A percentile compares a stretch with the other conserved stretches of the same genome.
phyloP scores from a whole-genome alignment of 2,113 vertebrate genomes.

The Semicossyphus pulcher region DNA sequence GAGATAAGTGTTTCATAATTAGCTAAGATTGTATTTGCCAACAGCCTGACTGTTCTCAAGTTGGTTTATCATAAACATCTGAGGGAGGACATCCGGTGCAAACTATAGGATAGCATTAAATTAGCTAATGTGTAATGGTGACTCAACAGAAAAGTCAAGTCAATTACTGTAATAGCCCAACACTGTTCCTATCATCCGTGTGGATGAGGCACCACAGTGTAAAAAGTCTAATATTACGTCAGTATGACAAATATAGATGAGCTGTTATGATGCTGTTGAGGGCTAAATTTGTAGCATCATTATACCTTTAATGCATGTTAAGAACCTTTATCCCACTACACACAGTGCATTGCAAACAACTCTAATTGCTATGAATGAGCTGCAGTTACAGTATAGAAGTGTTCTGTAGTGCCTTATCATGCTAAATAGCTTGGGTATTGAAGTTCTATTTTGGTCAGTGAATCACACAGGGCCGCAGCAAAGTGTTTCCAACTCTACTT shows the following conservation, averaged over 20 bases:
- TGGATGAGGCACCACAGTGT: too few relatives aligned
- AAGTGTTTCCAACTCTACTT: constrained; percentile 35
- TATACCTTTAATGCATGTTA: constrained; percentile 6
- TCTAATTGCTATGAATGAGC: not conserved
- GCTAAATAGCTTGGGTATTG: not conserved
- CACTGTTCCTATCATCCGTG: too few relatives aligned
- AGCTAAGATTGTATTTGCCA: too few relatives aligned
- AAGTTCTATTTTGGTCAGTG: constrained; percentile 26
- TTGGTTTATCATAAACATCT: not conserved
- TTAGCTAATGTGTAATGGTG: not conserved
- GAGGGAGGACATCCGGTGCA: not conserved
- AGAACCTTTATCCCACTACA: not conserved
- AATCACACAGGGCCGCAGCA: constrained; percentile 24
- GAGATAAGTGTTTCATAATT: too few relatives aligned
- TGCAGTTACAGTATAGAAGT: not conserved
- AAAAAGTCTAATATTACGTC: not conserved
- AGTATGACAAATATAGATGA: not conserved
- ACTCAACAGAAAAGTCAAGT: not conserved
- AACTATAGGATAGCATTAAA: not conserved
- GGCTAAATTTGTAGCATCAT: not conserved
- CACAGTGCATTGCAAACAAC: not conserved
- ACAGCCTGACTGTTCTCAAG: too few relatives aligned
- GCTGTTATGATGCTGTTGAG: not conserved
- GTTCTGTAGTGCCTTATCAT: not conserved
- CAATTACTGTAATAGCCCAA: too few relatives aligned